A percentile compares a stretch with the other conserved stretches of the same genome.
These are phyloP conservation scores for Calliopsis andreniformis DNA, from an alignment of 1,140 invertebrate genomes.

Conservation along the genomic window DNA sequence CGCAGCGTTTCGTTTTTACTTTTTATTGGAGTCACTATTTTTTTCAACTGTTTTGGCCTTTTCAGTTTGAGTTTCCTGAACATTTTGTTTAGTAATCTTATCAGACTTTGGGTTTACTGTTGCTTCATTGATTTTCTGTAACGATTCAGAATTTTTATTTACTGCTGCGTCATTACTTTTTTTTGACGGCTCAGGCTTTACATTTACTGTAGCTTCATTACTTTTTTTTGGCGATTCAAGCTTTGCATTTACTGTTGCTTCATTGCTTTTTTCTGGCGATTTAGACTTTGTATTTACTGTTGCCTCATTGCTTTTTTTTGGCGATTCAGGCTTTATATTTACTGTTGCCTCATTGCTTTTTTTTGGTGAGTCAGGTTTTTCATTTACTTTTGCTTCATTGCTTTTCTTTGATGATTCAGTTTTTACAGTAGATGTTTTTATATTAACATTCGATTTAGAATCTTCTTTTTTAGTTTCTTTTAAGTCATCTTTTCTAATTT, in stretches of 20 bases:
- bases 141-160: slow-evolving; percentile 9
- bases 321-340: slow-evolving; percentile 25
- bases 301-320: slow-evolving; percentile 26
- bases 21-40: slow-evolving; percentile 18
- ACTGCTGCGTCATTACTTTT: not conserved
- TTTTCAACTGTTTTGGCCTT: slow-evolving; percentile 33
- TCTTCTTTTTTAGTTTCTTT: slow-evolving; percentile 13
- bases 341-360: slow-evolving; percentile 8
- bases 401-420: slow-evolving; percentile 5
- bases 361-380: slow-evolving; percentile 23
- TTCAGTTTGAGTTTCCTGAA: not conserved
- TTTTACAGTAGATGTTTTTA: slow-evolving; percentile 16
- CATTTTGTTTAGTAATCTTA: slow-evolving; percentile 14
- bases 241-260: too few relatives aligned
- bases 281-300: slow-evolving; percentile 29
- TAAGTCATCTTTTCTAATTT: slow-evolving; percentile 15
- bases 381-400: slow-evolving; percentile 15
- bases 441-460: not conserved
- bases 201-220: too few relatives aligned
- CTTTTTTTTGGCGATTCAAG: slow-evolving; percentile 2
- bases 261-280: not conserved
- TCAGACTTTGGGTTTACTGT: slow-evolving; percentile 32
- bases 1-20: not conserved
- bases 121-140: slow-evolving; percentile 3
- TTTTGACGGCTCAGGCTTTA: slow-evolving; percentile 11